These are phyloP conservation scores for Nemopilema nomurai DNA, from an alignment of 30 jellyfish, hydroid and myxozoan genomes.

Conservation along the genomic window DNA sequence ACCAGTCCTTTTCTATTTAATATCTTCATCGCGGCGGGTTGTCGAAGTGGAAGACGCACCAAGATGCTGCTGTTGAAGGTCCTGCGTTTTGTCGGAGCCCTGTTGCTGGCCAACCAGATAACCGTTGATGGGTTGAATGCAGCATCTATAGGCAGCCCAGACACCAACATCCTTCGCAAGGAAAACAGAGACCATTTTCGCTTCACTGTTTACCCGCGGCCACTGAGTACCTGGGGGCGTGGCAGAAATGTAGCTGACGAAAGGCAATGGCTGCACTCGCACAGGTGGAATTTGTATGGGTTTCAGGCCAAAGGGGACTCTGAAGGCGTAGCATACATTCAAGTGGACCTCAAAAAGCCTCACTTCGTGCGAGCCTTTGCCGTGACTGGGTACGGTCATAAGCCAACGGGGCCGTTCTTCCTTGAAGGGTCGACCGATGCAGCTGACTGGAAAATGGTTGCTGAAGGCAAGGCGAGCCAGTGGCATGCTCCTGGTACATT, in stretches of 20 bases:
- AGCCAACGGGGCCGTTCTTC: conserved; percentile 24
- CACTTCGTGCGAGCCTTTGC: conserved; percentile 28
- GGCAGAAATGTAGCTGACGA: conserved; percentile 23
- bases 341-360: conserved; percentile 15
- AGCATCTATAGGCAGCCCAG: neutral
- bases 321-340: conserved; percentile 1
- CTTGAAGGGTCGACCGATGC: conserved; percentile 24
- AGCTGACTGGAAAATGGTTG: conserved; percentile 17
- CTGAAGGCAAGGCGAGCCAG: conserved; percentile 6
- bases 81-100: no score
- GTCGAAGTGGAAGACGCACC: no score
- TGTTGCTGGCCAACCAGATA: no score
- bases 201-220: conserved; percentile 26
- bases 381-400: conserved; percentile 7
- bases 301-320: conserved; percentile 10
- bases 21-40: no score
- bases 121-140: no score
- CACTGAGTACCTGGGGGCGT: conserved; percentile 4
- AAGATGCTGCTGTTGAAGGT: no score
- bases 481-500: conserved; percentile 47
- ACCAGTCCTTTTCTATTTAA: conserved; percentile 11
- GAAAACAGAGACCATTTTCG: conserved; percentile 7
- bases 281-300: neutral
- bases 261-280: neutral
- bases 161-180: neutral